Conservation (phyloP, 53 echinoderm and acorn worm genomes). For the Patiria pectinifera region DNA sequence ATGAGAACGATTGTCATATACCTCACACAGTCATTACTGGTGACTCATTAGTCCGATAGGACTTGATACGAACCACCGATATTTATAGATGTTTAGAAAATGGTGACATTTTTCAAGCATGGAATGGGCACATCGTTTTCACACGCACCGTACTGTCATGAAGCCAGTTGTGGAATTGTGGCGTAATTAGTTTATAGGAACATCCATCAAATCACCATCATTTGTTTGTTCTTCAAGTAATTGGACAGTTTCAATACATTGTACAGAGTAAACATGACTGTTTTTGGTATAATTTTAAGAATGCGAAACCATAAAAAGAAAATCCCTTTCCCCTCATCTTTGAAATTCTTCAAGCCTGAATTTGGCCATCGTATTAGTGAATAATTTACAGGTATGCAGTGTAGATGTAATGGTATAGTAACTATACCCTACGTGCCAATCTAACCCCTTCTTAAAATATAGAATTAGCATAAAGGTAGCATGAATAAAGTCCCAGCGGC, state of each 20-base stretch:
- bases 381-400: conserved; percentile 20
- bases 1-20: neutral
- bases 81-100: neutral
- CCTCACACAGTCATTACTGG: neutral
- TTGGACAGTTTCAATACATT: neutral
- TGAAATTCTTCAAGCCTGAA: neutral
- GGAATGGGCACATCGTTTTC: neutral
- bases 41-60: neutral
- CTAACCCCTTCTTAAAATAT: neutral
- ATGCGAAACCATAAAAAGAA: neutral
- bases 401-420: neutral
- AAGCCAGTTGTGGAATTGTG: neutral
- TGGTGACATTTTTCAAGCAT: conserved; percentile 1
- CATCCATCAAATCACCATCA: neutral
- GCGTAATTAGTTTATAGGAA: neutral
- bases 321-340: neutral
- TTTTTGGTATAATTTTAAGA: neutral
- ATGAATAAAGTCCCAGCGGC: neutral
- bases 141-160: neutral
- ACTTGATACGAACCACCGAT: neutral
- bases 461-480: conserved; percentile 43
- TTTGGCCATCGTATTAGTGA: neutral
- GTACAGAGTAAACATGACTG: neutral
- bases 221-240: neutral
- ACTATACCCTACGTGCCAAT: neutral